Evolutionary conservation across 2,113 vertebrate species (phyloP).

Genomic region (Procavia capensis): DNA sequence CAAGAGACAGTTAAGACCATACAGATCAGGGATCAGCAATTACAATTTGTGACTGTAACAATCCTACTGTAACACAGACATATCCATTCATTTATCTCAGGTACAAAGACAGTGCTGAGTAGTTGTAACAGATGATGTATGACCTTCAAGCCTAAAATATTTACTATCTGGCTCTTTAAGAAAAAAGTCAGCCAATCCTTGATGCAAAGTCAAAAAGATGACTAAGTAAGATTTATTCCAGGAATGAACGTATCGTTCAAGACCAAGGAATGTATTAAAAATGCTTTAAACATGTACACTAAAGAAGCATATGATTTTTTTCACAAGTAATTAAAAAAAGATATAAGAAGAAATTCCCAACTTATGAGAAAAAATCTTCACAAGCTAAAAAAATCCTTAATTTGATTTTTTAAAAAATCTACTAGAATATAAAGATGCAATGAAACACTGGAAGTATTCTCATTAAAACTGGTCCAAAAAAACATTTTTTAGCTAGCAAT

Average conservation of each 20-base stretch:
- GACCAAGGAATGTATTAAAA: background rate
- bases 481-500: background rate
- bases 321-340: background rate
- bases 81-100: slow-evolving; percentile 7
- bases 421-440: background rate
- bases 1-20: slow-evolving; percentile 7
- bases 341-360: background rate
- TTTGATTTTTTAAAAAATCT: background rate
- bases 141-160: slow-evolving; percentile 28
- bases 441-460: background rate
- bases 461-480: slow-evolving; percentile 5
- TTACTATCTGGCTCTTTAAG: background rate
- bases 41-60: background rate
- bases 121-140: background rate
- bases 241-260: too few relatives aligned
- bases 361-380: slow-evolving; percentile 24
- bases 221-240: background rate
- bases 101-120: background rate
- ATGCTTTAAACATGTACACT: slow-evolving; percentile 19
- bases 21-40: background rate
- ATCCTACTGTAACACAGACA: background rate
- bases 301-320: slow-evolving; percentile 22
- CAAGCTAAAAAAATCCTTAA: background rate
- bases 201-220: too few relatives aligned
- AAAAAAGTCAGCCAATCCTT: too few relatives aligned